Conservation (phyloP, 2,797 vertebrate species). For the Spea hammondii region DNA sequence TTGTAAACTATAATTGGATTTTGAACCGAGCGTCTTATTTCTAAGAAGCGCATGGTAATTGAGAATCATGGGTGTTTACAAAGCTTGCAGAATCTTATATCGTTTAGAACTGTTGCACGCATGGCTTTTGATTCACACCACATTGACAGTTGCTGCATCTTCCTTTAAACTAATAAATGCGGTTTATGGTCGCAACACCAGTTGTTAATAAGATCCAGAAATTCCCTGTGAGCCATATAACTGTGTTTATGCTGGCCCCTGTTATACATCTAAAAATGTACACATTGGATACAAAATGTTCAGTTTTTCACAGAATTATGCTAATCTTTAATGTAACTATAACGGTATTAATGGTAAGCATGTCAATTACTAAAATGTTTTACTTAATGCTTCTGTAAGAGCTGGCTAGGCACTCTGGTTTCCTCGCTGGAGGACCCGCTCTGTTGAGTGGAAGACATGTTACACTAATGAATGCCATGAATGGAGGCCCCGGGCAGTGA, state of each 20-base stretch:
- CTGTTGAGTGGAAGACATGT: neutral
- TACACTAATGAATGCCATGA: conserved; percentile 1
- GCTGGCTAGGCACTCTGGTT: too few relatives aligned
- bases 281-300: too few relatives aligned
- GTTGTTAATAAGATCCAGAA: conserved; percentile 1
- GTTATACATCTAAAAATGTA: too few relatives aligned
- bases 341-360: too few relatives aligned
- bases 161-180: neutral
- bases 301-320: too few relatives aligned
- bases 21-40: too few relatives aligned
- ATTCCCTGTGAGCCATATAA: neutral
- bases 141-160: neutral
- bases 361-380: too few relatives aligned
- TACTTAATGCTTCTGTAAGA: too few relatives aligned
- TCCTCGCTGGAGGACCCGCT: neutral
- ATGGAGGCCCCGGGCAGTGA: neutral
- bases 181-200: neutral
- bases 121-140: neutral
- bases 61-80: neutral
- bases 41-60: neutral
- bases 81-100: neutral
- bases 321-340: too few relatives aligned
- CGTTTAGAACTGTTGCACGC: neutral
- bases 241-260: too few relatives aligned
- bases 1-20: too few relatives aligned